Evolutionary conservation across 64 coral and sea anemone species (phyloP).

Genomic region (Porites australiensis): DNA sequence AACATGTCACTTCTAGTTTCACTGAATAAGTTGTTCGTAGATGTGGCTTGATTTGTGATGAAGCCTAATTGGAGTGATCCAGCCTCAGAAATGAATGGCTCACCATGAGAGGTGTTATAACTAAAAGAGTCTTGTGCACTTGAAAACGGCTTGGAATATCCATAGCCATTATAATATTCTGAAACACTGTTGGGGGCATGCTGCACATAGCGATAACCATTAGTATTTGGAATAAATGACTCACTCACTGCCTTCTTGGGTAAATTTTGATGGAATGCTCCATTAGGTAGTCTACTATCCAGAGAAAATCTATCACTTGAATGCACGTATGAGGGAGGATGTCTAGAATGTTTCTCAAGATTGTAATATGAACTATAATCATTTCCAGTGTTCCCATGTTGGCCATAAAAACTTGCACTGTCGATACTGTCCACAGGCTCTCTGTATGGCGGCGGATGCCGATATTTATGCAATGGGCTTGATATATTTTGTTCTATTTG

Average conservation of each 20-base stretch:
- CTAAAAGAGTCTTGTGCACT: conserved; percentile 56
- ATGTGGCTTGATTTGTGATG: conserved; percentile 54
- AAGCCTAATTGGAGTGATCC: conserved; percentile 36
- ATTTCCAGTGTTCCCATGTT: neutral
- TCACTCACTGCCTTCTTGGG: conserved; percentile 28
- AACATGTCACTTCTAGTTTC: conserved; percentile 71
- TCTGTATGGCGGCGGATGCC: conserved; percentile 93
- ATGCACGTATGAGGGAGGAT: conserved; percentile 41
- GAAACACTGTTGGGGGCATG: neutral
- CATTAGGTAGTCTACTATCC: conserved; percentile 11
- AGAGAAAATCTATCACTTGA: conserved; percentile 19
- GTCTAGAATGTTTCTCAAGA: conserved; percentile 63
- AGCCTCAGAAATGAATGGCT: conserved; percentile 66
- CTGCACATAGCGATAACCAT: conserved; percentile 6
- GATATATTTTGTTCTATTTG: conserved; percentile 62
- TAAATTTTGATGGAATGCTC: neutral
- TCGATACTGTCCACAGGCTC: conserved; percentile 59
- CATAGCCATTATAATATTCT: conserved; percentile 5
- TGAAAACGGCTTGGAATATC: neutral
- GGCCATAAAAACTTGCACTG: neutral
- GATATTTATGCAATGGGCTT: conserved; percentile 77
- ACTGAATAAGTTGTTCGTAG: conserved; percentile 68
- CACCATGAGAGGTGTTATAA: conserved; percentile 60
- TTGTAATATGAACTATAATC: conserved; percentile 60
- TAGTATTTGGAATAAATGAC: conserved; percentile 5